Conservation (phyloP, 2,113 vertebrate genomes). For the Onychostoma macrolepis region DNA sequence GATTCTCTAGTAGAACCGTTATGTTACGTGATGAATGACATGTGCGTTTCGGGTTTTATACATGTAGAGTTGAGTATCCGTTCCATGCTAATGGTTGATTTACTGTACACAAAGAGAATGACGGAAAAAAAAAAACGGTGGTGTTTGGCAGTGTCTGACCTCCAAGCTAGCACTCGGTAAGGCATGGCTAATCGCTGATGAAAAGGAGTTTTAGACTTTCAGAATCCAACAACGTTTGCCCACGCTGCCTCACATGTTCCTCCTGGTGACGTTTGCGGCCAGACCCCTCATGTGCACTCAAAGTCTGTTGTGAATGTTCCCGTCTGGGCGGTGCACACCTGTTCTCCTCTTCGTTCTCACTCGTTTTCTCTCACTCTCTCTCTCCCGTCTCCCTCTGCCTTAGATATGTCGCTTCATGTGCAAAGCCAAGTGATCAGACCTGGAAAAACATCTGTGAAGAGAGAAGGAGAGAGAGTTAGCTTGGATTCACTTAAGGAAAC, state of each 20-base stretch:
- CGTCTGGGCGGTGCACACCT: slow-evolving; percentile 57
- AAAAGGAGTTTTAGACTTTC: slow-evolving; percentile 58
- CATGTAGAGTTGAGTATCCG: slow-evolving; percentile 31
- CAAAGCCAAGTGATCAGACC: slow-evolving; percentile 96
- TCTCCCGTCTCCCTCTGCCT: slow-evolving; percentile 49
- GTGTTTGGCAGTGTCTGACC: slow-evolving; percentile 77
- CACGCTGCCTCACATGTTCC: slow-evolving; percentile 54
- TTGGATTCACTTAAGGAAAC: not conserved
- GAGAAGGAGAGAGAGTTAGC: slow-evolving; percentile 45
- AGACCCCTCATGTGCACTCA: slow-evolving; percentile 20
- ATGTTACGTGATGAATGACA: slow-evolving; percentile 11
- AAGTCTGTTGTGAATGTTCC: slow-evolving; percentile 36
- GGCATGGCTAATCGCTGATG: slow-evolving; percentile 70
- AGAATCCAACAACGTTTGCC: slow-evolving; percentile 73
- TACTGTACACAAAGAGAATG: slow-evolving; percentile 65
- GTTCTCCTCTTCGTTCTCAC: slow-evolving; percentile 43
- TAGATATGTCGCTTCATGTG: slow-evolving; percentile 99
- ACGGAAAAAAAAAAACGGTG: slow-evolving; percentile 59
- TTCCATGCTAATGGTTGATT: slow-evolving; percentile 43
- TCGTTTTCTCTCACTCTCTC: slow-evolving; percentile 45
- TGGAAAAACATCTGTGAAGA: slow-evolving; percentile 91
- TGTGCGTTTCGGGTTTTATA: slow-evolving; percentile 40
- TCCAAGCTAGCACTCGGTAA: slow-evolving; percentile 61
- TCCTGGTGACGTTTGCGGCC: slow-evolving; percentile 28
- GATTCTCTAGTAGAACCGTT: slow-evolving; percentile 34